Percentiles rank a stretch among this genome's conserved stretches.
phyloP scores from a whole-genome alignment of 2,113 vertebrate genomes.

The Rostratula benghalensis region DNA sequence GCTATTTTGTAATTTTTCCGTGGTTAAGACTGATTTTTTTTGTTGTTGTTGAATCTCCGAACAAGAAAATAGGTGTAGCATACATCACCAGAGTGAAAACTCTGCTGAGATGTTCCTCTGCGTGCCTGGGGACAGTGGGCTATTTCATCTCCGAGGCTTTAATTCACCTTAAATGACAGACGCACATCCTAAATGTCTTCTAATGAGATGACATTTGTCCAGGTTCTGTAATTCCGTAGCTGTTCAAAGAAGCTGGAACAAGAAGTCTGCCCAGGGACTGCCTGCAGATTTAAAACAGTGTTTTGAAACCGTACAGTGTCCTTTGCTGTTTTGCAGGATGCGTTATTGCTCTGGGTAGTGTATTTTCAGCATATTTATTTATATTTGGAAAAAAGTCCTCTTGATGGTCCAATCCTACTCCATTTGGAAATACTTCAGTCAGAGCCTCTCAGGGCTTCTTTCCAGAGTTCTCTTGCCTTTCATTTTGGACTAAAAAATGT shows the following conservation, averaged over 20 bases:
- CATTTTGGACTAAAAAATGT: neutral
- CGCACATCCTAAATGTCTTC: neutral
- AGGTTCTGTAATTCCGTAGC: neutral
- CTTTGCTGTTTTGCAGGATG: neutral
- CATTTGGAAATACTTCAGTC: neutral
- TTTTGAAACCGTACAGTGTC: neutral
- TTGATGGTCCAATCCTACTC: neutral
- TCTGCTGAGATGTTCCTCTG: neutral
- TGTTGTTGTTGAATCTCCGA: neutral
- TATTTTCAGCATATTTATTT: neutral
- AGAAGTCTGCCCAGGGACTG: neutral
- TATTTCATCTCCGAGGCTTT: conserved; percentile 23
- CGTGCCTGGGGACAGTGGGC: neutral
- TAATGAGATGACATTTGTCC: conserved; percentile 26
- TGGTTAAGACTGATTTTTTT: neutral
- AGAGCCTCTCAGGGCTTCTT: neutral
- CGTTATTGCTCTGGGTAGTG: neutral
- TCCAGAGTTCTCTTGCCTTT: neutral
- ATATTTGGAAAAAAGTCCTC: neutral
- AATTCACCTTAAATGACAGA: neutral
- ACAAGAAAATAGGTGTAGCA: neutral
- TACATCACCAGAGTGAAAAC: neutral
- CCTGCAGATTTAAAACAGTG: neutral
- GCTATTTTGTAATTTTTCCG: neutral
- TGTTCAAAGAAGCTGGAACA: neutral